Base-by-base conservation (phyloP, 2,888 invertebrate species). In the Boloria selene region DNA sequence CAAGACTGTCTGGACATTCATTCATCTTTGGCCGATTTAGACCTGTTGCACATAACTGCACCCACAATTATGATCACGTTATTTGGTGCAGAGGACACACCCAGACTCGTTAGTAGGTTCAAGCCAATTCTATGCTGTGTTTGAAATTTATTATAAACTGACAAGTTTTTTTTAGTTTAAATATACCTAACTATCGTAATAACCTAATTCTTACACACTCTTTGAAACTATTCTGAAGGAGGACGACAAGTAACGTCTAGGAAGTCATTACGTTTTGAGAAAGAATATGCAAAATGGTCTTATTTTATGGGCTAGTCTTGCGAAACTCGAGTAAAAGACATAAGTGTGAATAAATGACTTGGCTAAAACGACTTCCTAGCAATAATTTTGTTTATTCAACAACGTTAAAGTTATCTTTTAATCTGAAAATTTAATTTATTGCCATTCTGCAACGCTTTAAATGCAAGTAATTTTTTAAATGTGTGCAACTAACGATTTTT, bases 1-100 rank as follows among this genome's bases (percentile, higher is more conserved):
- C 63, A 63, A 67, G 49, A 65, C 63, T 69, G 56, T 18, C 18
- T 56, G 31, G 31, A 49, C 31, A 49, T 49, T 17, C 59, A 59
- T 59, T 38, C 31, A 59, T 59, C 49, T 66, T 80, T 76, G 77
- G 77, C 73, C 67, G 65, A 79, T 77, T 78, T 75, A 74, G 78
- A 81, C 79, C 77, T 77, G 83, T 81, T 85, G 84, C 83, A 84
- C 78, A 80, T 83, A 84, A 85, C 86, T 89, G 86, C 88, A 84
- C 86, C 86, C 76, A 85, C 85, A 87, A 88, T 89, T 87, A 88
- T 88, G 84, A 84, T 78, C 69, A 78, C 79, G 84, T 83, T 87
- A 88, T 90, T 86, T 87, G 87, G 90, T 88, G 82, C 88, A 86
- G 78, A 79, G 83, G 87, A 89, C 90, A 89, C 90, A 87, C 90